Conservation (phyloP, 2,113 vertebrate genomes). For the Maccullochella peelii region DNA sequence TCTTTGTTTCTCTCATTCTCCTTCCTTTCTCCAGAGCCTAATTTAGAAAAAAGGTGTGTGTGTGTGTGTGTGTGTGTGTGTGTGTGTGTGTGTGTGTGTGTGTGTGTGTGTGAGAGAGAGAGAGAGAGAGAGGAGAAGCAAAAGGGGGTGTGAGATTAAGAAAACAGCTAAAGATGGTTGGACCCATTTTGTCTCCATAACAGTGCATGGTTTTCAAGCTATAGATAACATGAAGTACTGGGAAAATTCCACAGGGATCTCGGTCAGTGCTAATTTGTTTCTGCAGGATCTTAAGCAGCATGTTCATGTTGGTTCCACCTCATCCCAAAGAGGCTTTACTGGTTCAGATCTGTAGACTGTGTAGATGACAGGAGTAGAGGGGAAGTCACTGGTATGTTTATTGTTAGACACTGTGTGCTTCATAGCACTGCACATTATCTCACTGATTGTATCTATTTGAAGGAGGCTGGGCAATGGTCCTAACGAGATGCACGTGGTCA, state of each 20-base stretch:
- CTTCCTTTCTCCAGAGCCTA: neutral
- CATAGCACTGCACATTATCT: slow-evolving; percentile 2
- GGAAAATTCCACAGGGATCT: slow-evolving; percentile 3
- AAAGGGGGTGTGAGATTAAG: neutral
- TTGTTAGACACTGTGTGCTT: neutral
- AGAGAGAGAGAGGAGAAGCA: neutral
- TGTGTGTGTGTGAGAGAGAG: neutral
- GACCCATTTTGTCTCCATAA: neutral
- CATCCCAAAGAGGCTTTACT: slow-evolving; percentile 25
- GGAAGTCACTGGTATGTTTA: slow-evolving; percentile 7
- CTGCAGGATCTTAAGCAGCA: slow-evolving; percentile 15
- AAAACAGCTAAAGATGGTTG: neutral
- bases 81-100: no score
- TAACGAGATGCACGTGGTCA: neutral
- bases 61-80: neutral
- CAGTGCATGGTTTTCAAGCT: neutral
- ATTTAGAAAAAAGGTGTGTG: slow-evolving; percentile 1
- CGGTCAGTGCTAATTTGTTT: slow-evolving; percentile 18
- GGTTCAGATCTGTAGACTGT: slow-evolving; percentile 7
- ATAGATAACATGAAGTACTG: neutral
- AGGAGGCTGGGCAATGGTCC: neutral
- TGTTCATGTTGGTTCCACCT: slow-evolving; percentile 17
- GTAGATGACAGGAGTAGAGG: neutral
- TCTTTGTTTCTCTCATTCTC: slow-evolving; percentile 8
- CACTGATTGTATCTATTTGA: neutral